These are phyloP conservation scores for Cyphomyrus discorhynchus DNA, from an alignment of 2,113 vertebrate species.

Conservation along the genomic window DNA sequence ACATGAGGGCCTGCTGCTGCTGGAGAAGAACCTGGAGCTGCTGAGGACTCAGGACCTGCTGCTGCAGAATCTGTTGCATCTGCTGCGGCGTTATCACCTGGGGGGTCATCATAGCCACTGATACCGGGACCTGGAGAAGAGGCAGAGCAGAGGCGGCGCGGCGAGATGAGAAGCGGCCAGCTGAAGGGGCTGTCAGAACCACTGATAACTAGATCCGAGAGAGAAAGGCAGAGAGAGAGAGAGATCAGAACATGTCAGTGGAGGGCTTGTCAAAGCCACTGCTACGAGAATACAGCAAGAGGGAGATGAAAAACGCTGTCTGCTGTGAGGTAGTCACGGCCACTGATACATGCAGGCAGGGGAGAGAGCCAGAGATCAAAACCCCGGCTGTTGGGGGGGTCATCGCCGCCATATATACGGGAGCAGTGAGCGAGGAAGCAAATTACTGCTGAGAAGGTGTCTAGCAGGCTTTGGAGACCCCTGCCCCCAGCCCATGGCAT, in stretches of 20 bases:
- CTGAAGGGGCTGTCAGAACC: constrained; percentile 4
- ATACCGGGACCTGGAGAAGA: constrained; percentile 82
- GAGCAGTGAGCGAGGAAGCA: background rate
- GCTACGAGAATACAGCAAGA: background rate
- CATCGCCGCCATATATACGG: background rate
- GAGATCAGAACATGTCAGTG: constrained; percentile 3
- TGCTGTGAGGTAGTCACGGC: background rate
- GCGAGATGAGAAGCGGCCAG: background rate
- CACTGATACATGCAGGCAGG: constrained; percentile 14
- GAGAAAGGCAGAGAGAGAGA: constrained; percentile 2
- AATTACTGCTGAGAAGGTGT: background rate
- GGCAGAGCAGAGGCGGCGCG: background rate
- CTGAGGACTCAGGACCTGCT: constrained; percentile 98
- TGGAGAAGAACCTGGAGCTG: constrained; percentile 98
- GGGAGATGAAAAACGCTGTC: constrained; percentile 12
- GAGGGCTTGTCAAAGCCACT: background rate
- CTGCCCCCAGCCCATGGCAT: background rate
- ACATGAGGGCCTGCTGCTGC: constrained; percentile 99
- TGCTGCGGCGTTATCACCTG: constrained; percentile 99
- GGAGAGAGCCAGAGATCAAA: background rate
- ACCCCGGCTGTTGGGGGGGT: background rate
- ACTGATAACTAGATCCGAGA: constrained; percentile 6
- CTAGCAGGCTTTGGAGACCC: background rate
- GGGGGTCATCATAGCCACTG: constrained; percentile 99
- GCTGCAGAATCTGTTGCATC: constrained; percentile 99